These are phyloP conservation scores for Sinotaia quadrata DNA, from an alignment of 2,888 invertebrate genomes.

Conservation along the genomic window DNA sequence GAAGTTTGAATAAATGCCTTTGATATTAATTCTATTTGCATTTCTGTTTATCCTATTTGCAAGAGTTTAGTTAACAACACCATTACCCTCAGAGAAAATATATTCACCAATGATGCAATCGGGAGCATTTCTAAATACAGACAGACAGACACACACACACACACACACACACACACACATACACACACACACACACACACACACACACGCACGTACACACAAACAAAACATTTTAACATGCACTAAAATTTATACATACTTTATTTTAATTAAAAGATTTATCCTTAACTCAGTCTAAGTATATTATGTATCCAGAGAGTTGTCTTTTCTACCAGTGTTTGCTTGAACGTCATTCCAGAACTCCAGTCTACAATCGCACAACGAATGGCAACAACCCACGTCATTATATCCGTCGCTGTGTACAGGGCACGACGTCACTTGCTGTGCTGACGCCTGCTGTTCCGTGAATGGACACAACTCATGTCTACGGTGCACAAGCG, in stretches of 20 bases:
- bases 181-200: constrained; percentile 3
- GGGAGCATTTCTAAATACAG: not conserved
- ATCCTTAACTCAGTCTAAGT: no score
- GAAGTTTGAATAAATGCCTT: no score
- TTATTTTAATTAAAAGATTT: no score
- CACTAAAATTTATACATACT: no score
- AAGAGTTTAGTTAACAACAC: no score
- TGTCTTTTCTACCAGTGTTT: no score
- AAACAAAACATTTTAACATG: not conserved
- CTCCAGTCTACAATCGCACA: no score
- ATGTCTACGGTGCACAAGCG: not conserved
- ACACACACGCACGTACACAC: constrained; percentile 1
- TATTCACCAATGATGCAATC: not conserved
- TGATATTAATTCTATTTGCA: no score
- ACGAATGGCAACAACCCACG: not conserved
- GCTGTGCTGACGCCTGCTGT: constrained; percentile 3
- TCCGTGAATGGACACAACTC: not conserved
- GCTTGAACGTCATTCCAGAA: not conserved
- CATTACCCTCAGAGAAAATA: no score
- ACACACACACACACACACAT: not conserved
- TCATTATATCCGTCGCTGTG: not conserved
- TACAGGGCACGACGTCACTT: not conserved
- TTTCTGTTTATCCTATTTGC: no score
- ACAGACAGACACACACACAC: not conserved
- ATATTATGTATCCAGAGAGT: no score